A percentile compares a stretch with the other conserved stretches of the same genome.
Evolutionary conservation across 2,113 vertebrate genomes (phyloP).

Genomic region (Neoarius graeffei): DNA sequence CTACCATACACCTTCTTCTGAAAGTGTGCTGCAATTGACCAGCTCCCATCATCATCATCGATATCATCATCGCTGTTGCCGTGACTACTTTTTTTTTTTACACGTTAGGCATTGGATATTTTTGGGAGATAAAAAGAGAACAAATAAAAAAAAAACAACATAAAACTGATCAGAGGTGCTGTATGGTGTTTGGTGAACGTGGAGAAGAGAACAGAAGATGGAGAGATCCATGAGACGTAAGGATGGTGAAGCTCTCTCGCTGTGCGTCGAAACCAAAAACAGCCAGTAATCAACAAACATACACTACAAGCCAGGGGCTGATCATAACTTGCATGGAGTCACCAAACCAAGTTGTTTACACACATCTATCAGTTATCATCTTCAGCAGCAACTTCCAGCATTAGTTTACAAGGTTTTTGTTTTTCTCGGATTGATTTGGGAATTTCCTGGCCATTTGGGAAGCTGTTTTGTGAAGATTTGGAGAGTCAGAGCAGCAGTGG

Average conservation of each 20-base stretch:
- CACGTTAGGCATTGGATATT: conserved; percentile 40
- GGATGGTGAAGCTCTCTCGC: background rate
- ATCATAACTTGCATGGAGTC: background rate
- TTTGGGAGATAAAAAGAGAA: conserved; percentile 45
- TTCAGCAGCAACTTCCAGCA: conserved; percentile 60
- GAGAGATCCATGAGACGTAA: background rate
- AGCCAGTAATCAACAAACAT: background rate
- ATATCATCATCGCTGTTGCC: conserved; percentile 8
- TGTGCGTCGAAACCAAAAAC: background rate
- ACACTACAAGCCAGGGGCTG: background rate
- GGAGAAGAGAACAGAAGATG: background rate
- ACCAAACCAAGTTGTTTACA: conserved; percentile 6
- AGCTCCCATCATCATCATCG: conserved; percentile 32
- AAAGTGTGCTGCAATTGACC: conserved; percentile 53
- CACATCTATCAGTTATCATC: conserved; percentile 2
- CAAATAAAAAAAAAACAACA: background rate
- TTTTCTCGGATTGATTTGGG: background rate
- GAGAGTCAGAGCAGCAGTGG: background rate
- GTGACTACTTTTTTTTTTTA: conserved; percentile 52
- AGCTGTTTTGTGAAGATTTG: conserved; percentile 44
- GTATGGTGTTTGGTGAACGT: background rate
- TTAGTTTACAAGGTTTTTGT: conserved; percentile 63
- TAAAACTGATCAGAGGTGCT: background rate
- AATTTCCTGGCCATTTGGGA: conserved; percentile 10
- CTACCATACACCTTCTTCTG: conserved; percentile 53